Conservation (phyloP, 2,113 vertebrate genomes). For the Progne subis region DNA sequence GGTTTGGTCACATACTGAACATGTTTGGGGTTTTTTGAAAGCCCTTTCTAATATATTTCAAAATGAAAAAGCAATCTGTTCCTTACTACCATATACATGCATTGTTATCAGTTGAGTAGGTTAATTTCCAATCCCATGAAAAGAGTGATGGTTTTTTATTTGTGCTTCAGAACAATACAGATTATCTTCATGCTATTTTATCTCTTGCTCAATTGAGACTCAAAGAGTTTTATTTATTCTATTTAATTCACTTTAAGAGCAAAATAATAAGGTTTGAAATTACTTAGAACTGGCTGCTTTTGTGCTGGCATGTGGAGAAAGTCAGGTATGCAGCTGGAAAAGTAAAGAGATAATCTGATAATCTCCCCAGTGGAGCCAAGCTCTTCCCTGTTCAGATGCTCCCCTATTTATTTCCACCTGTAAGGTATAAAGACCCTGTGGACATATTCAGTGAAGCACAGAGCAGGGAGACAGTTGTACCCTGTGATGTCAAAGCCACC, state of each 20-base stretch:
- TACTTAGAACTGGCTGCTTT: background rate
- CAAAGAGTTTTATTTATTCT: background rate
- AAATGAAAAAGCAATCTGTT: background rate
- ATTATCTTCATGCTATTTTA: background rate
- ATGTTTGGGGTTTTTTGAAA: background rate
- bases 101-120: background rate
- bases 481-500: background rate
- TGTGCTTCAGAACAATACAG: background rate
- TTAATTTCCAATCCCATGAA: constrained; percentile 9
- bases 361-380: background rate
- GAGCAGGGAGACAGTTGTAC: background rate
- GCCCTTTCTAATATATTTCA: background rate
- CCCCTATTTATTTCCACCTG: background rate
- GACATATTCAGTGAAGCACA: background rate
- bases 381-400: background rate
- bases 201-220: background rate
- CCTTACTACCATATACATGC: background rate
- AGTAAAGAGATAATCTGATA: background rate
- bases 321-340: background rate
- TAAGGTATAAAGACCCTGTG: background rate
- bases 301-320: background rate
- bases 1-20: background rate
- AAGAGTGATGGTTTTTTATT: background rate
- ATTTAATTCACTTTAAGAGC: background rate
- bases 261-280: background rate